Evolutionary conservation across 1,140 invertebrate genomes (phyloP), one percentile per base, ranked within the genome.

Genomic region (Drosophila arawakana): DNA sequence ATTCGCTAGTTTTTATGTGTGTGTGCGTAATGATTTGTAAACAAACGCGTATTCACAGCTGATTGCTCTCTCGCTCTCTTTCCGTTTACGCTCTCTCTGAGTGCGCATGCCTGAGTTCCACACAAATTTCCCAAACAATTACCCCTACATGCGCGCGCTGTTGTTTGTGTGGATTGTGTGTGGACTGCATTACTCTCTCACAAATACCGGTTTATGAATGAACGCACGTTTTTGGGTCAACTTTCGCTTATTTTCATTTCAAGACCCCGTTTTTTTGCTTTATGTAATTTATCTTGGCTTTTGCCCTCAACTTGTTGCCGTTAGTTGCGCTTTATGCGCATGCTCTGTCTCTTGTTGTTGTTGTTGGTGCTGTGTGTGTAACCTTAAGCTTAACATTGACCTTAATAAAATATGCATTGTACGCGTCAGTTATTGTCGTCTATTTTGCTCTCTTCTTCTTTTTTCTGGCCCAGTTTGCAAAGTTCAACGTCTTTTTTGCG

Each of bases 101-200:
- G 18, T 69, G 83, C 84, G 83, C 90, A 91, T 78, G 80, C 65
- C 72, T 67, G 50, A 37, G 25, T 39, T 83, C 74, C 84, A 76
- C 73, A 72, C 13, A 10, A 80, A 85, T 90, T 91, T 84, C 90
- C 90, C 83, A 60, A 91, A 80, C 86, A 91, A 90, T 70, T 91
- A 65, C 90, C 86, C 90, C 90, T 90, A 34, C 67, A 35, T 55
- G n/a, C 46, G 55, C 44, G 55, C 68, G 54, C 25, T 7, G 11
- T 21, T 72, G 39, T 5, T 55, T 44, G n/a, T 66, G 47, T 66
- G 59, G 55, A 69, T 8, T 7, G 47, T 13, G 41, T 62, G 80
- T 88, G 83, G 82, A 82, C 35, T n/a, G 74, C 55, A 71, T 66
- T 35, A 11, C 35, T 62, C 73, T 58, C 71, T 63, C 76, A 78